These are phyloP conservation scores for Oncorhynchus nerka DNA, from an alignment of 2,113 vertebrate genomes.

Conservation along the genomic window DNA sequence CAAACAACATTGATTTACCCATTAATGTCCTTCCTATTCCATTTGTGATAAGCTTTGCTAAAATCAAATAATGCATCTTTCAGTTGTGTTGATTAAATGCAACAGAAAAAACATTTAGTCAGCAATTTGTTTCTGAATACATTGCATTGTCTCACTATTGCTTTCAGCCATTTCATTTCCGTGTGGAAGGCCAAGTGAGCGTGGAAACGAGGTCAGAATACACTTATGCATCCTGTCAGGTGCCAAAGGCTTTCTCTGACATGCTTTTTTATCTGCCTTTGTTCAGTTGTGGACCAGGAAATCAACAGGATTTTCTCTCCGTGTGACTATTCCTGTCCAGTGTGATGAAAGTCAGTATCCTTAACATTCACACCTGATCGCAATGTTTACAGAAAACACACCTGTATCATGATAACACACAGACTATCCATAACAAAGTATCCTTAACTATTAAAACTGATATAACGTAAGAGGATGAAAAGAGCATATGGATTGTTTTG, in stretches of 20 bases:
- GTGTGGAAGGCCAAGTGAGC: constrained; percentile 15
- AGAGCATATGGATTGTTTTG: background rate
- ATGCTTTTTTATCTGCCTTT: background rate
- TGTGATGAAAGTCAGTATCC: background rate
- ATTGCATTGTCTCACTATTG: background rate
- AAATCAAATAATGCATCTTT: background rate
- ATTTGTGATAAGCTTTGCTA: no score
- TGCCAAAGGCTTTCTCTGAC: constrained; percentile 10
- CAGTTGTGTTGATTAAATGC: background rate
- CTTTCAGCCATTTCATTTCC: constrained; percentile 5
- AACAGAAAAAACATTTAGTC: background rate
- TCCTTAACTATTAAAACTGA: background rate
- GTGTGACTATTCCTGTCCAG: background rate
- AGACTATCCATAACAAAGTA: background rate
- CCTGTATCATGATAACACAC: background rate
- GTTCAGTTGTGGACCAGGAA: constrained; percentile 23
- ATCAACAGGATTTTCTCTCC: background rate
- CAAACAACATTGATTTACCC: background rate
- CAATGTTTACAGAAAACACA: background rate
- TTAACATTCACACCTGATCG: background rate
- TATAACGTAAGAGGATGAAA: background rate
- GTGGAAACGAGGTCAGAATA: constrained; percentile 15
- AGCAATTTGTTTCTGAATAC: background rate
- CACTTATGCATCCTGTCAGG: constrained; percentile 25
- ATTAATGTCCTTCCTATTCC: no score